phyloP scores from a whole-genome alignment of 2,113 vertebrate genomes.

The Pagrus major region DNA sequence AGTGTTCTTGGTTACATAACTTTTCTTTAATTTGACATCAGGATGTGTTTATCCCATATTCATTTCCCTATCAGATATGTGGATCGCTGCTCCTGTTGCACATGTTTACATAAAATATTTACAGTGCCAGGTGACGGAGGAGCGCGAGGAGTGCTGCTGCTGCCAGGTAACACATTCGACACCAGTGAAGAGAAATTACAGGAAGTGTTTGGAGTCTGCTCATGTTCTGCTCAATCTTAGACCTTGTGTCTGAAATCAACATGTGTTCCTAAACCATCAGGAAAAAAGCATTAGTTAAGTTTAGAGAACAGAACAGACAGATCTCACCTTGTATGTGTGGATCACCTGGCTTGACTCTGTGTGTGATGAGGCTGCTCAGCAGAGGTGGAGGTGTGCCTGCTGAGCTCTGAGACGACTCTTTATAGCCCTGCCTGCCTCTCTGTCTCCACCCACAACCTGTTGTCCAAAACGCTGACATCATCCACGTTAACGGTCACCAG shows the following conservation, averaged over 20 bases:
- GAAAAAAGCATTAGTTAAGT: neutral
- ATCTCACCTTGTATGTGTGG: conserved; percentile 44
- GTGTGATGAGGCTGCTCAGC: neutral
- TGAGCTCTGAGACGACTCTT: conserved; percentile 11
- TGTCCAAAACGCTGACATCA: conserved; percentile 9
- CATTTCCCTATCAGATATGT: neutral
- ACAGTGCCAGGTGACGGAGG: conserved; percentile 27
- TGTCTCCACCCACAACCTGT: conserved; percentile 47
- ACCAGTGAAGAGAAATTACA: neutral
- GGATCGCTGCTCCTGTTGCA: neutral
- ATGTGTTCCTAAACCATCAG: neutral
- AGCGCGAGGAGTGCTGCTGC: conserved; percentile 2
- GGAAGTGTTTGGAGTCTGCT: neutral
- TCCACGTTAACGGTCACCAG: neutral
- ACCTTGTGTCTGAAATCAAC: neutral
- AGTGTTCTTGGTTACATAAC: neutral
- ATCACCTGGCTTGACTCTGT: neutral
- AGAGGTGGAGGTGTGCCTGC: neutral
- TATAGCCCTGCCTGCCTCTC: conserved; percentile 33
- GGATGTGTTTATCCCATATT: neutral
- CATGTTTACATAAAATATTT: conserved; percentile 38
- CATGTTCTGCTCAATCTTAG: neutral
- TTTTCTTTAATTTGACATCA: neutral
- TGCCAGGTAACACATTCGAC: conserved; percentile 27
- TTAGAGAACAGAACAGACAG: neutral